Percentiles rank a stretch among this genome's conserved stretches.
phyloP scores from a whole-genome alignment of 2,888 invertebrate species.

The Exocentrus adspersus region DNA sequence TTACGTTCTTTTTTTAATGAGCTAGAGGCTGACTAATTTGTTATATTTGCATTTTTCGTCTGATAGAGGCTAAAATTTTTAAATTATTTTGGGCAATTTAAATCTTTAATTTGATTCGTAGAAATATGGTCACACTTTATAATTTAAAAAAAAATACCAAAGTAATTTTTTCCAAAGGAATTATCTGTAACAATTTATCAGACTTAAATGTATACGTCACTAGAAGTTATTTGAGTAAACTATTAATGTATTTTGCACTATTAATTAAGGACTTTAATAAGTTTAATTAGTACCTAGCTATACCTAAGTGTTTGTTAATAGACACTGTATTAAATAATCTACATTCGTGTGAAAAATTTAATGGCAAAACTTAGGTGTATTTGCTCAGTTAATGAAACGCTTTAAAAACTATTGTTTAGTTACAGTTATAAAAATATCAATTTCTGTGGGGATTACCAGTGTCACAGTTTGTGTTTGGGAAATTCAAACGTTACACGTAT shows the following conservation, averaged over 20 bases:
- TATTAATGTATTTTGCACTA: background rate
- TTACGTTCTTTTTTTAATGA: background rate
- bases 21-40: too few species aligned
- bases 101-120: too few species aligned
- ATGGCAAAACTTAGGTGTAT: background rate
- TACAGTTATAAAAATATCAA: background rate
- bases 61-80: too few species aligned
- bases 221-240: background rate
- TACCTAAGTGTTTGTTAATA: background rate
- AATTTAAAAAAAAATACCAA: too few species aligned
- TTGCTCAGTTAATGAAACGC: background rate
- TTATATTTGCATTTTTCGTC: too few species aligned
- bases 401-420: background rate
- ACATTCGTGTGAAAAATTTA: background rate
- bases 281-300: background rate
- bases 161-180: too few species aligned
- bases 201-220: too few species aligned
- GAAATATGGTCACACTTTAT: too few species aligned
- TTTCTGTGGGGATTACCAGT: background rate
- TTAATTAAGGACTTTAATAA: background rate
- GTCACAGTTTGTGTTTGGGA: background rate
- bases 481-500: too few species aligned
- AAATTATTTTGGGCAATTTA: too few species aligned
- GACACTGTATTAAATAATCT: background rate
- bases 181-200: too few species aligned